Evolutionary conservation across 2,888 invertebrate genomes (phyloP).

Genomic region (Ashinkailepas kermadecensis): DNA sequence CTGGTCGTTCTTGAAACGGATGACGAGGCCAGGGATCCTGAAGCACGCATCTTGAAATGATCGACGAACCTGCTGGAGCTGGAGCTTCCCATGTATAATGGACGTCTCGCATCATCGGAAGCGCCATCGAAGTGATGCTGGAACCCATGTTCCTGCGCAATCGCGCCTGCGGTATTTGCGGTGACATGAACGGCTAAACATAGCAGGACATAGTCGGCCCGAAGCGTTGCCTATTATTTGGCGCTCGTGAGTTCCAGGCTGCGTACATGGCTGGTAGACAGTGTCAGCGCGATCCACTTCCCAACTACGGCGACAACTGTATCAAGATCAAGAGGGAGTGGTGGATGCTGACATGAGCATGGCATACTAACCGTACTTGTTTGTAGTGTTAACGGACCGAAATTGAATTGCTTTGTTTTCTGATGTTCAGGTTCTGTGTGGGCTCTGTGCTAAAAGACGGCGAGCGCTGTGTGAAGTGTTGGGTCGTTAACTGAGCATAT

Average conservation of each 20-base stretch:
- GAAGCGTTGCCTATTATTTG: slow-evolving; percentile 23
- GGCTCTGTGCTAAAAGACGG: too few relatives aligned
- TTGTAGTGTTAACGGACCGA: too few relatives aligned
- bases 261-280: slow-evolving; percentile 23
- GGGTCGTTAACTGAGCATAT: too few relatives aligned
- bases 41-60: slow-evolving; percentile 3
- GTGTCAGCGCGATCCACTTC: background rate
- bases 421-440: too few relatives aligned
- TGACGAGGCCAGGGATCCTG: background rate
- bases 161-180: slow-evolving; percentile 27
- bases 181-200: slow-evolving; percentile 23
- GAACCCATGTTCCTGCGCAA: slow-evolving; percentile 17
- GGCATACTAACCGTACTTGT: too few relatives aligned
- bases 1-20: slow-evolving; percentile 8
- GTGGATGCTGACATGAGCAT: background rate
- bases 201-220: slow-evolving; percentile 26
- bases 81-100: background rate
- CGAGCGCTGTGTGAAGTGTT: too few relatives aligned
- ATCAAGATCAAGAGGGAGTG: slow-evolving; percentile 8
- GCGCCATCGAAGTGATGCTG: slow-evolving; percentile 19
- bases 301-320: slow-evolving; percentile 15
- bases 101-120: slow-evolving; percentile 16
- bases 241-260: slow-evolving; percentile 23
- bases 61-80: slow-evolving; percentile 15
- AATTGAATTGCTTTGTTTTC: too few relatives aligned